These are phyloP conservation scores for Laodelphax striatellus DNA, from an alignment of 1,140 invertebrate genomes.

Conservation along the genomic window DNA sequence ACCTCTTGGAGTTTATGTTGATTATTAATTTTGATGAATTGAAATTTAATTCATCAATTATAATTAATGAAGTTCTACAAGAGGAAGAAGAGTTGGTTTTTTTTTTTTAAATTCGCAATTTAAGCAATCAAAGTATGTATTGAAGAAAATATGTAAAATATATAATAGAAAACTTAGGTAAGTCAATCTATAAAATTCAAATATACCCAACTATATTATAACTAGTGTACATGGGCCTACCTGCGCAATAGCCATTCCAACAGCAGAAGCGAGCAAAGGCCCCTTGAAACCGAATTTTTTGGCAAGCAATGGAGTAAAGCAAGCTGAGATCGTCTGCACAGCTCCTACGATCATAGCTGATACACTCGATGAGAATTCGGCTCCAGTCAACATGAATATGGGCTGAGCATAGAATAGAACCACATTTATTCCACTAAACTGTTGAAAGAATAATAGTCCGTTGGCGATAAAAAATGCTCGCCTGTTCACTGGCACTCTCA, in stretches of 20 bases:
- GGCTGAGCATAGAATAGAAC: slow-evolving; percentile 56
- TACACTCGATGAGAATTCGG: slow-evolving; percentile 40
- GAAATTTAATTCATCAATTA: too few species aligned
- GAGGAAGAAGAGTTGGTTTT: too few species aligned
- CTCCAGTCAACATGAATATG: slow-evolving; percentile 54
- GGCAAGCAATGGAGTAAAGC: slow-evolving; percentile 56
- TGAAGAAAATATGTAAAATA: too few species aligned
- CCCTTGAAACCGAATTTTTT: slow-evolving; percentile 60
- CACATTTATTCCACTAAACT: slow-evolving; percentile 51
- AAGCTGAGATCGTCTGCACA: slow-evolving; percentile 57
- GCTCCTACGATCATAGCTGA: slow-evolving; percentile 68
- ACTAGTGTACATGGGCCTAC: too few species aligned
- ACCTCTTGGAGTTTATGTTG: too few species aligned
- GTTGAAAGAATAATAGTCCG: slow-evolving; percentile 58
- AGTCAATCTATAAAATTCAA: too few species aligned
- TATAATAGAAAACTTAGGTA: too few species aligned
- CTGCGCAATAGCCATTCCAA: slow-evolving; percentile 42
- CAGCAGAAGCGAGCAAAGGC: slow-evolving; percentile 54
- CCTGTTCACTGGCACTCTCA: slow-evolving; percentile 29
- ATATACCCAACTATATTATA: too few species aligned
- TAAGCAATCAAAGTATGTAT: too few species aligned
- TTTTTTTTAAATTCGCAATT: too few species aligned
- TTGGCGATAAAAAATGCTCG: slow-evolving; percentile 57
- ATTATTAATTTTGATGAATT: too few species aligned
- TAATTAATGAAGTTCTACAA: too few species aligned